Evolutionary conservation across 1,140 invertebrate genomes (phyloP), one percentile per base, ranked within the genome.

Genomic region (Saxidomus purpurata): DNA sequence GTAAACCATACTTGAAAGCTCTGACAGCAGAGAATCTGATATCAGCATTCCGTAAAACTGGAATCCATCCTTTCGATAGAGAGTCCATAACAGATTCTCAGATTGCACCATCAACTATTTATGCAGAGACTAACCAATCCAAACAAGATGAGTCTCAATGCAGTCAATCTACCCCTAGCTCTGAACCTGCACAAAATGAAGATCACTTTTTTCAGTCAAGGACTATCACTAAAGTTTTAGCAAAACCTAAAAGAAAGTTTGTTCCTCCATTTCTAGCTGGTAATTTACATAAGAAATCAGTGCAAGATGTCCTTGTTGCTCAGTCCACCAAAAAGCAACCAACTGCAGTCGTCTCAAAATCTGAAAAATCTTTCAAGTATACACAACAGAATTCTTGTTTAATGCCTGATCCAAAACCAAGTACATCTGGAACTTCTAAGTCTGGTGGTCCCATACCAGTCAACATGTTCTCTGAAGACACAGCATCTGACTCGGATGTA

Each of bases 1-100:
- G 22, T 9, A 59, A 61, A 61, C 80, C 52, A 13, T 83, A 83
- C 34, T 22, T 34, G 38, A 59, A 40, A 63, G 49, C 80, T 9
- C 19, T 90, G 28, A 74, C 81, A n/a, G 25, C 85, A 55, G 80
- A 81, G 63, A 87, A 87, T 47, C n/a, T 90, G 22, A 47, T 55
- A 31, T 85, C 89, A 25, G 61, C 69, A 25, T 90, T 90, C 61
- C 25, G 80, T 11, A 83, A 63, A 52, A 49, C 87, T 59, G 90
- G 85, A 34, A 83, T 91, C n/a, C 90, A 77, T 71, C 90, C 90
- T 8, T 82, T 90, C 43, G 43, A 79, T 17, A 74, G 63, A 9
- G 47, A 22, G 15, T 40, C 28, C 11, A 74, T 89, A 15, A 43
- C 36, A 11, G n/a, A 25, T 22, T 25, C n/a, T 22, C 28, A 74